A percentile compares a stretch with the other conserved stretches of the same genome.
Conservation (phyloP, 2,888 invertebrate genomes). For the Artemia sinica region DNA sequence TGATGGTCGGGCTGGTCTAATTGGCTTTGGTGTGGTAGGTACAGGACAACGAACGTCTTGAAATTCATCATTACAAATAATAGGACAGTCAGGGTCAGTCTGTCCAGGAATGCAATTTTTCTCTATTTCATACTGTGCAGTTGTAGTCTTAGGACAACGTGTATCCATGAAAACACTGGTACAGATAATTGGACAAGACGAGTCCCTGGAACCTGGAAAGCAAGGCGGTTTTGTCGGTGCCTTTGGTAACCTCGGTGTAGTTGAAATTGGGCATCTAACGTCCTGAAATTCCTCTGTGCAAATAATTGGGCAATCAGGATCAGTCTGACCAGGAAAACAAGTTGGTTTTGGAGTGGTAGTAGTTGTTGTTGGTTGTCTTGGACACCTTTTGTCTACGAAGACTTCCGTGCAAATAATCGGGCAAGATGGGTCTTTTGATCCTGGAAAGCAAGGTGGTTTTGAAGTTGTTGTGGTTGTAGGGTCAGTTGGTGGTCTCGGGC, state of each 20-base stretch:
- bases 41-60: background rate
- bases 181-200: background rate
- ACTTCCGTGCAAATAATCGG: background rate
- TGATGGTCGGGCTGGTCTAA: background rate
- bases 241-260: background rate
- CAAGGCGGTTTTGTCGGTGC: background rate
- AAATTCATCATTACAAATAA: background rate
- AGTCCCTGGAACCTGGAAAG: background rate
- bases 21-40: background rate
- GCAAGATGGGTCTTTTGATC: conserved; percentile 1
- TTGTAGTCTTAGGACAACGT: background rate
- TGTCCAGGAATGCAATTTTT: background rate
- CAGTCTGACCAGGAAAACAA: background rate
- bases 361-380: background rate
- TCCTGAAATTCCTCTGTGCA: conserved; percentile 1
- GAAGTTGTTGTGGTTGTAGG: background rate
- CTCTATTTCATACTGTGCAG: background rate
- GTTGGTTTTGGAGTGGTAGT: background rate
- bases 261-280: background rate
- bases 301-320: background rate
- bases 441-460: conserved; percentile 7
- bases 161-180: background rate
- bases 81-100: conserved; percentile 9
- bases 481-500: background rate
- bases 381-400: background rate